Percentiles rank a stretch among this genome's conserved stretches.
These are phyloP conservation scores for Bradypodion ventrale DNA, from an alignment of 2,797 vertebrate genomes.

Conservation along the genomic window DNA sequence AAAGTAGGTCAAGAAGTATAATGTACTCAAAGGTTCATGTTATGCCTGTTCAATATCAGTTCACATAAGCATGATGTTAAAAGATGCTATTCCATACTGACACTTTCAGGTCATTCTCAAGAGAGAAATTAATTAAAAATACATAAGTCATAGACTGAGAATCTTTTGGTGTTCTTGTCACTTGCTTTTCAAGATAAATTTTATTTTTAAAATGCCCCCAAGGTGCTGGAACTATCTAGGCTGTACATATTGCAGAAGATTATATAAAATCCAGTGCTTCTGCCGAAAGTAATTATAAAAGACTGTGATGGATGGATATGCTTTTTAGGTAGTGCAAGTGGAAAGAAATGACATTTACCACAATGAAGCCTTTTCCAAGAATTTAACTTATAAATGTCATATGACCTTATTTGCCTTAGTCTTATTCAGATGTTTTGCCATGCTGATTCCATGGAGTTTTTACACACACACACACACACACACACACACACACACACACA, in stretches of 20 bases:
- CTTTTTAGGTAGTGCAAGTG: slow-evolving; percentile 63
- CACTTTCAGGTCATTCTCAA: slow-evolving; percentile 67
- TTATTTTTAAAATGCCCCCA: slow-evolving; percentile 30
- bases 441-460: neutral
- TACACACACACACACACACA: no score
- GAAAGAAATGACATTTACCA: slow-evolving; percentile 48
- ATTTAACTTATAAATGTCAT: neutral
- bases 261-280: slow-evolving; percentile 68
- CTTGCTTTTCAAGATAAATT: slow-evolving; percentile 53
- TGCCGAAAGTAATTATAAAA: slow-evolving; percentile 67
- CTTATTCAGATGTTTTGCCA: slow-evolving; percentile 30
- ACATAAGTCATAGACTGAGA: slow-evolving; percentile 54
- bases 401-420: slow-evolving; percentile 50
- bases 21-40: slow-evolving; percentile 63
- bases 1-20: slow-evolving; percentile 70
- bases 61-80: slow-evolving; percentile 60
- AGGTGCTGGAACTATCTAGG: slow-evolving; percentile 68
- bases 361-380: slow-evolving; percentile 11
- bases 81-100: slow-evolving; percentile 64
- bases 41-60: slow-evolving; percentile 64
- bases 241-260: slow-evolving; percentile 73
- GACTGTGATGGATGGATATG: slow-evolving; percentile 60
- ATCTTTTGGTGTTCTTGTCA: slow-evolving; percentile 59
- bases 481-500: no score
- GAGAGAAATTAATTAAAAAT: slow-evolving; percentile 38